phyloP scores from a whole-genome alignment of 1,140 invertebrate genomes.

The Drosophila azteca region DNA sequence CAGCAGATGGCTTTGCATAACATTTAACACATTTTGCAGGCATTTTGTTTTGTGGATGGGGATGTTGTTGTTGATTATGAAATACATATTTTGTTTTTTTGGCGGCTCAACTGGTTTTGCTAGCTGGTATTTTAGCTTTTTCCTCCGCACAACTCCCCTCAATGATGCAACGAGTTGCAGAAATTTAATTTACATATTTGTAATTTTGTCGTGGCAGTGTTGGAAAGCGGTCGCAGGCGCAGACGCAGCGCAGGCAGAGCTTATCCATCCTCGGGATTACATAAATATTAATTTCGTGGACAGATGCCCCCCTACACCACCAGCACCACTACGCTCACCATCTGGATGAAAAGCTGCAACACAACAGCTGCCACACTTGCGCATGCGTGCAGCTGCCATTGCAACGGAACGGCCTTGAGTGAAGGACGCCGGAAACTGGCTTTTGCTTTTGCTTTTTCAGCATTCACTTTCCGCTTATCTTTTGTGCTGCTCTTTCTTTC shows the following conservation, averaged over 20 bases:
- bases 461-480: conserved; percentile 30
- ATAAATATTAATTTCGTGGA: conserved; percentile 29
- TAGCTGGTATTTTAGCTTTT: conserved; percentile 29
- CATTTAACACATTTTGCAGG: conserved; percentile 60
- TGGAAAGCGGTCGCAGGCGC: not conserved
- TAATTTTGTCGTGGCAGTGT: conserved; percentile 16
- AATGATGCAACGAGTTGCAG: conserved; percentile 57
- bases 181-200: conserved; percentile 48
- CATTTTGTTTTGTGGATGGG: conserved; percentile 26
- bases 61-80: conserved; percentile 55
- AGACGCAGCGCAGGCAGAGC: conserved; percentile 1
- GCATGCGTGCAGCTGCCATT: conserved; percentile 39
- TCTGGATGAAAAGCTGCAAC: not conserved
- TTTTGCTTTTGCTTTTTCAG: conserved; percentile 48
- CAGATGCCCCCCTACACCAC: conserved; percentile 41
- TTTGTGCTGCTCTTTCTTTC: conserved; percentile 38
- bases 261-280: conserved; percentile 40
- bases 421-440: conserved; percentile 80
- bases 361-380: conserved; percentile 35
- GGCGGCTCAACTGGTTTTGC: conserved; percentile 64
- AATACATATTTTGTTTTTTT: conserved; percentile 57
- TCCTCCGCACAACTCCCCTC: conserved; percentile 5
- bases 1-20: conserved; percentile 60
- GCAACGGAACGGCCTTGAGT: conserved; percentile 79
- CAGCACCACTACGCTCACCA: conserved; percentile 6